Evolutionary conservation across 2,797 vertebrate genomes (phyloP).

Genomic region (Microctenopoma stevenorrisi): DNA sequence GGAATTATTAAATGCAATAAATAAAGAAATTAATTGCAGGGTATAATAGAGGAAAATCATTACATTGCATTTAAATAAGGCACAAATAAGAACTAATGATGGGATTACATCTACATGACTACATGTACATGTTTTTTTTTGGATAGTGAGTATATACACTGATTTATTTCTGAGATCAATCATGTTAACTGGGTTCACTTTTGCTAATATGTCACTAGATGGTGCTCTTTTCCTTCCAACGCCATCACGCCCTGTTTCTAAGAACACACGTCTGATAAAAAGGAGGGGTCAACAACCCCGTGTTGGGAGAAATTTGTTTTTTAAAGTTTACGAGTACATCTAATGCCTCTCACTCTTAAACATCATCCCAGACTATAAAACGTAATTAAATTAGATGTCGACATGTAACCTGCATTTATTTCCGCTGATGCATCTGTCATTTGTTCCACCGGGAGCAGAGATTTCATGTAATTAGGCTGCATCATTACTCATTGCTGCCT

Average conservation of each 20-base stretch:
- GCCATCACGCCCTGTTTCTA: rapidly evolving
- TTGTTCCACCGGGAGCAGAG: neutral
- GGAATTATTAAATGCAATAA: neutral
- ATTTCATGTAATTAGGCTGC: neutral
- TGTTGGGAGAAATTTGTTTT: neutral
- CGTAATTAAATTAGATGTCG: neutral
- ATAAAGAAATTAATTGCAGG: neutral
- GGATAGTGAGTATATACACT: neutral
- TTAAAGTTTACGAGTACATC: neutral
- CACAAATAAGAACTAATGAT: neutral
- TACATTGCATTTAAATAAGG: neutral
- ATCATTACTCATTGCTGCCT: too few relatives aligned
- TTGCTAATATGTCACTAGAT: conserved; percentile 49
- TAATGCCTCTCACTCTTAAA: neutral
- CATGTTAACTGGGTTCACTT: neutral
- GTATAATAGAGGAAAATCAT: neutral
- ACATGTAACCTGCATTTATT: neutral
- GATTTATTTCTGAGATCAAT: neutral
- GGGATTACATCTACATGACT: neutral
- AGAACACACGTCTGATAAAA: neutral
- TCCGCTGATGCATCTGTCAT: neutral
- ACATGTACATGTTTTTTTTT: neutral
- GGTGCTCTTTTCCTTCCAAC: conserved; percentile 57
- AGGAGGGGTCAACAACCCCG: neutral
- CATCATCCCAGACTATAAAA: too few relatives aligned